Evolutionary conservation across 2,113 vertebrate genomes (phyloP), one percentile per base, ranked within the genome.

Genomic region (Barnardius zonarius): DNA sequence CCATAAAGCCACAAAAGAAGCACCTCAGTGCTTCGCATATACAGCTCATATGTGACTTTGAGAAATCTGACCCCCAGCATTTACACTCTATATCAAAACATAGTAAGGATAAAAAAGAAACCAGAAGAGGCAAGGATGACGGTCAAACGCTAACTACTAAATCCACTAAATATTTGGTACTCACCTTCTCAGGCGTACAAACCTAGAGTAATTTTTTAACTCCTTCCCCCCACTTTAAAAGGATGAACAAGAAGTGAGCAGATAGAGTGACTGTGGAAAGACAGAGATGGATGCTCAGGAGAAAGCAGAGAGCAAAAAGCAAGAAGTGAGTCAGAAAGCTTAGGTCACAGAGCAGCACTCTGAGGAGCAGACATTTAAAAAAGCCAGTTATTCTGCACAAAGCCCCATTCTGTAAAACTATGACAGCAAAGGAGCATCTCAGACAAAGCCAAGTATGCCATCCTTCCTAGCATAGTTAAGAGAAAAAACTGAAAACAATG

Each of bases 41-140:
- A 23, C 0, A 2, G 33, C 31, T 64, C 11, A 0, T 0, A 49
- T 0, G 8, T 9, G 14, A 35, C 39, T 27, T 16, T 2, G 33
- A 78, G 35, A 74, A 19, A 62, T 33, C 10, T 25, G 46, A 61
- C 18, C 25, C 59, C 14, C n/a, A 14, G 17, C 10, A 25, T 43
- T 67, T 54, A 43, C 15, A 43, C 18, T 35, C 30, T 20, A 54
- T n/a, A 37, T 23, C 27, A 55, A 55, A 79, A 79, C 2, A 1
- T 12, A 79, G 15, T 13, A 57, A 75, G 8, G 37, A 85, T 27
- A 28, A 75, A 69, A 69, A 69, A 70, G 17, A 66, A 59, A 70
- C 4, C 37, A 17, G 44, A 59, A 52, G 15, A 51, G 18, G 15
- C 41, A 66, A 72, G 22, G 25, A 11, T 15, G 33, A 46, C 4